Base-by-base conservation (phyloP, 2,888 invertebrate species). In the Oxytorus armatus region DNA sequence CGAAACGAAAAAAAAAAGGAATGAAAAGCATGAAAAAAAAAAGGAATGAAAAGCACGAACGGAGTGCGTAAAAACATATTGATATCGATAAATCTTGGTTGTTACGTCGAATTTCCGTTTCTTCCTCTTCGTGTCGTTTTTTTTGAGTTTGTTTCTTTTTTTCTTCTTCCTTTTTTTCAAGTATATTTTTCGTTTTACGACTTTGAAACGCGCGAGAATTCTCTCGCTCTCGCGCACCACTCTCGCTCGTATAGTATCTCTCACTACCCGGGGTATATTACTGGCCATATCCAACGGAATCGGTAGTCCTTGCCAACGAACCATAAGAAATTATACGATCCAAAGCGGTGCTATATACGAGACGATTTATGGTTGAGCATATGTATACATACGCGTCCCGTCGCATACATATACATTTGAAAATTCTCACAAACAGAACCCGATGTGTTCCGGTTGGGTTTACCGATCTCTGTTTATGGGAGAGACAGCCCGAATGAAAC, bases 271-370 rank as follows among this genome's bases (percentile, higher is more conserved):
- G 73, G 79, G 79, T 76, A 80, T 76, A 80, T 73, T 68, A 70
- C 65, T 29, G 57, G 33, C 70, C 65, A 55, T 72, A 77, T 70
- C 77, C 72, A 66, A 53, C 23, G 59, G 72, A 73, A 78, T 78
- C 76, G 72, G 79, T 80, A 80, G 79, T 80, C 68, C 61, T 18
- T 42, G 65, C 66, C 70, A 53, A 61, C 75, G 76, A 76, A 72
- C 76, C 79, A 68, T 73, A 76, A 76, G 76, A 68, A 76, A 76
- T 80, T 76, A 76, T 80, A 76, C 79, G 76, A 80, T 72, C 72
- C 68, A 53, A 72, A 59, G 57, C 16, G 72, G 65, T 65, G 39
- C 76, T 55, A 63, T 68, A 33, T 47, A 65, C 10, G 11, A 47
- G 47, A 80, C 72, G 72, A 79, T 79, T 79, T 79, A 79, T 76